Conservation (phyloP, 2,113 vertebrate genomes). For the Falcunculus frontatus region DNA sequence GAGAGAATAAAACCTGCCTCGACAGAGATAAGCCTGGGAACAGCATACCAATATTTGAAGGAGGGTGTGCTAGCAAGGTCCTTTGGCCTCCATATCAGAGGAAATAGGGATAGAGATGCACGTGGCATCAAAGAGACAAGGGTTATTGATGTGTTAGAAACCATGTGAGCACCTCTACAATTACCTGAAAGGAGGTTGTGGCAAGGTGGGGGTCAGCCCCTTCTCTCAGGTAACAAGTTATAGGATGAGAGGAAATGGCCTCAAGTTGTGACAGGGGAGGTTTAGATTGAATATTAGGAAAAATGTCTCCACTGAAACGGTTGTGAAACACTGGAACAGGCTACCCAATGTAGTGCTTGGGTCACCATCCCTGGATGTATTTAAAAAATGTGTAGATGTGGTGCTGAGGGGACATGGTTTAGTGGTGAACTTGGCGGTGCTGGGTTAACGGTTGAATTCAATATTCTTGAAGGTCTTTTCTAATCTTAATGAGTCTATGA, state of each 20-base stretch:
- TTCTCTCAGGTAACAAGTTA: background rate
- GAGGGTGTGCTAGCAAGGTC: background rate
- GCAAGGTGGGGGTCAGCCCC: rapidly evolving
- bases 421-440: background rate
- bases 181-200: background rate
- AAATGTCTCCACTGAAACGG: background rate
- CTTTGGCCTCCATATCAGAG: background rate
- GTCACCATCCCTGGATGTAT: too few species aligned
- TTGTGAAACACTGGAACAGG: background rate
- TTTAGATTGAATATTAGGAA: background rate
- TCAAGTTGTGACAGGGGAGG: background rate
- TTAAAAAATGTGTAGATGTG: background rate
- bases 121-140: background rate
- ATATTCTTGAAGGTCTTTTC: background rate
- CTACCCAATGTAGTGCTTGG: too few species aligned
- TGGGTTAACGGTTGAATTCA: rapidly evolving
- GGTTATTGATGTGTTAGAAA: background rate
- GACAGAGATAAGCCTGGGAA: too few species aligned
- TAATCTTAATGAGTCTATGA: background rate
- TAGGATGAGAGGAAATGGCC: background rate
- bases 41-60: background rate
- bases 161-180: background rate
- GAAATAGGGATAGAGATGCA: background rate
- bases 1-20: background rate
- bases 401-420: background rate